These are phyloP conservation scores for Bubo blakistoni DNA, from an alignment of 2,113 vertebrate species.

Conservation along the genomic window DNA sequence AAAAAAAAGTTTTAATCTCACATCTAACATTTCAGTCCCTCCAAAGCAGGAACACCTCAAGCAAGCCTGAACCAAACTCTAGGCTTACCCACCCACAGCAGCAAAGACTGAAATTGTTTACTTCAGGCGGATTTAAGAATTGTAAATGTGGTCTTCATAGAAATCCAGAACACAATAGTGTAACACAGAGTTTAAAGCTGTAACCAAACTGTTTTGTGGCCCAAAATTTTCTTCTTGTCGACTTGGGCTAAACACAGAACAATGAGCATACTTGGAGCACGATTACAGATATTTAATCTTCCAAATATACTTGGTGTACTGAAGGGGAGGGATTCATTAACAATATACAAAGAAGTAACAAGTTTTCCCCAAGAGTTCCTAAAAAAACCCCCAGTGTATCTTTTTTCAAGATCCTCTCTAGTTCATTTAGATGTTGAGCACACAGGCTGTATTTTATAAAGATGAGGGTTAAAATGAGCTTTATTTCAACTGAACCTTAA, in stretches of 20 bases:
- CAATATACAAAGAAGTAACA: neutral
- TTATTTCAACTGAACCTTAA: neutral
- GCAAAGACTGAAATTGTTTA: neutral
- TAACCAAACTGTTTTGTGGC: neutral
- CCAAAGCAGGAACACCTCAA: neutral
- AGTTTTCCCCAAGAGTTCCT: neutral
- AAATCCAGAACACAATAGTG: neutral
- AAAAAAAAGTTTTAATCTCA: neutral
- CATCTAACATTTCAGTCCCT: neutral
- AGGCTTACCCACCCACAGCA: neutral
- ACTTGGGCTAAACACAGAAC: neutral
- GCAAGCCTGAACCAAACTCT: neutral
- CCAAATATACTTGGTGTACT: neutral
- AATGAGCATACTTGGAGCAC: rapidly evolving
- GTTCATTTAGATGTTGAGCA: neutral
- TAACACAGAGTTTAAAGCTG: neutral
- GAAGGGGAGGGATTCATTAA: rapidly evolving
- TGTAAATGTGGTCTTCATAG: rapidly evolving
- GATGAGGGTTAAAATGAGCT: neutral
- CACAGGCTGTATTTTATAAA: neutral
- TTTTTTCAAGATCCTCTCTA: neutral
- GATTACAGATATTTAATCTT: neutral
- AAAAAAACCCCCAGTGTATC: rapidly evolving
- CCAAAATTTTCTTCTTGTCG: neutral
- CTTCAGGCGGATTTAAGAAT: neutral